Base-by-base conservation (phyloP, 2,113 vertebrate genomes). In the Myiozetetes cayanensis region DNA sequence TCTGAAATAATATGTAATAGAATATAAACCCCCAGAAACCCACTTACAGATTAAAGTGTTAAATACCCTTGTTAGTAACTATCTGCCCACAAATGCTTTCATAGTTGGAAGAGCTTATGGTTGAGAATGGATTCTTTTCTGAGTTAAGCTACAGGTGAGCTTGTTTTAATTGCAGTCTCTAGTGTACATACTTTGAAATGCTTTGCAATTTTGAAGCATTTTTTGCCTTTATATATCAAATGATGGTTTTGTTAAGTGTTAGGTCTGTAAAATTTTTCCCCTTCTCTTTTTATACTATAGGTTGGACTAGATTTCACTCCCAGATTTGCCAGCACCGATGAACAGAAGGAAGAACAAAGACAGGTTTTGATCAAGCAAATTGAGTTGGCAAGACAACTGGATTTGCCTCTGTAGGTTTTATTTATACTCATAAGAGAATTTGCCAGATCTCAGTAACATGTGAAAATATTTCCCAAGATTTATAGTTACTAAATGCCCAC, bases 231-330 rank as follows among this genome's bases (percentile, higher is more conserved):
- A 8, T 65, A 8, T n/a, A 9, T 16, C 8, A n/a, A 44, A 41
- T 37, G 47, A n/a, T 30, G 23, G 19, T 61, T 87, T 85, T 91
- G 39, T 78, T 52, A 87, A 67, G 14, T 4, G 1, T 80, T 83
- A 89, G 53, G 21, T 53, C 37, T 52, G 8, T 75, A 61, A 90
- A 52, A 25, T 19, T 33, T 65, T 79, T 80, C 80, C 68, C 4
- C 52, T 95, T 96, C 46, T 92, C 23, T 90, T 71, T 65, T 89
- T 90, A 6, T 55, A 3, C 73, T 50, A 4, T 89, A 99, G 99
- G 99, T 99, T 72, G 99, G 99, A 65, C 97, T 99, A 85, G 99
- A 99, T 97, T 99, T 99, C 95, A 99, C 98, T 43, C 99, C 99
- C n/a, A 98, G 98, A 75, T 98, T 98, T 96, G 98, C 99, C 65